Evolutionary conservation across 2,797 vertebrate genomes (phyloP), one percentile per base, ranked within the genome.

Genomic region (Anabacerthia variegaticeps): DNA sequence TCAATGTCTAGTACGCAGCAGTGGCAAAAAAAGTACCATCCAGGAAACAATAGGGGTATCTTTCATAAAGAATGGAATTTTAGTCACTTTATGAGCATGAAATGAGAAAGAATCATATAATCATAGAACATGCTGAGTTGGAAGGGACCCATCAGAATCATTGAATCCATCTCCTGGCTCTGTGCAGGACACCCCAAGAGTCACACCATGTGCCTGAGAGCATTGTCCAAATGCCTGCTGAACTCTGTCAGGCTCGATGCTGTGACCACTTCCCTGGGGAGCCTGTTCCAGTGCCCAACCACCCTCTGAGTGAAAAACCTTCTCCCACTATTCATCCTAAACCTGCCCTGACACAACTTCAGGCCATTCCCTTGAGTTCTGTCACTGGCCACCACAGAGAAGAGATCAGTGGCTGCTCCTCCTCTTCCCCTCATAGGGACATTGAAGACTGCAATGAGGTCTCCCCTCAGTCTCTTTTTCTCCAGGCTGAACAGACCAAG

Each of bases 1-100:
- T 9, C 36, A 44, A 71, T 2, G 15, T 10, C 23, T 30, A 63
- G 9, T 26, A 62, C 7, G 77, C 21, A 80, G n/a, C 4, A 72
- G 54, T 7, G 22, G 24, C 37, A 91, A 76, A 68, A 81, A 62
- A 55, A 36, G 22, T 28, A 62, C 24, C 15, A 55, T 6, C 11
- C 1, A 2, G 24, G 20, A 73, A 34, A 66, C 3, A 8, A 41
- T 0, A 88, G 18, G 67, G 11, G 1, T 10, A 28, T 24, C 19
- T 69, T 76, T 46, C 4, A 4, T 7, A 26, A 67, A 49, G 21
- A 92, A 79, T 3, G 15, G 30, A 79, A 88, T 27, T 72, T 51
- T n/a, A 43, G 3, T 43, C 23, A 72, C 8, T 75, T 85, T 36
- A 11, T 0, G 0, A 85, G 26, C 3, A 3, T 49, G 82, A 54